phyloP scores from a whole-genome alignment of 2,797 vertebrate genomes.

The Pseudochirops corinnae region DNA sequence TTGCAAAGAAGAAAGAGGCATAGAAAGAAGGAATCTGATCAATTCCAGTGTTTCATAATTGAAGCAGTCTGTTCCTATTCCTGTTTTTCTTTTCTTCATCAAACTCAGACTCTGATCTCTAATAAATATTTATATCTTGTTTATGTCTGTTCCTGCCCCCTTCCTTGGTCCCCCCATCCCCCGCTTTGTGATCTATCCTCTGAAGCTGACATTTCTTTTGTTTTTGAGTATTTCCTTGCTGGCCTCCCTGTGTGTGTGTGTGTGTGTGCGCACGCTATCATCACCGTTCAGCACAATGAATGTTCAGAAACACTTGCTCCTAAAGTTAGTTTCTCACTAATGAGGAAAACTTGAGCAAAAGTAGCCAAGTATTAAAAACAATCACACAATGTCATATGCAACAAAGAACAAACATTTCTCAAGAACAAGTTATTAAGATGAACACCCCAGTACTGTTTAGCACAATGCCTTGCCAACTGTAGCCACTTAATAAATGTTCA shows the following conservation, averaged over 20 bases:
- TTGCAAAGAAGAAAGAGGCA: neutral
- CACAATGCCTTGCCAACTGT: neutral
- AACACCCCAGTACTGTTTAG: constrained; percentile 74
- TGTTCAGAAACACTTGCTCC: constrained; percentile 54
- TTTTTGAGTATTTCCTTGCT: neutral
- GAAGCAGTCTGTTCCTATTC: neutral
- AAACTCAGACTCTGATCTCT: neutral
- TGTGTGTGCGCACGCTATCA: neutral
- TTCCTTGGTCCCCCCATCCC: too few species aligned
- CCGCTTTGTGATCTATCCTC: neutral
- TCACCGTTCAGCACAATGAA: constrained; percentile 25
- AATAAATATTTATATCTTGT: neutral
- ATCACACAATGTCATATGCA: constrained; percentile 72
- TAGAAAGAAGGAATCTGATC: neutral
- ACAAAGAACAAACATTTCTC: constrained; percentile 76
- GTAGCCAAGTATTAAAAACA: constrained; percentile 75
- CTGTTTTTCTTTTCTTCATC: neutral
- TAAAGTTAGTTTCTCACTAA: constrained; percentile 60
- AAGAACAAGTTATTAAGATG: constrained; percentile 43
- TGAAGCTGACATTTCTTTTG: neutral
- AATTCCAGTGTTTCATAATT: neutral
- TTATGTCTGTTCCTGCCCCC: neutral
- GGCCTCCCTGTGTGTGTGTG: neutral
- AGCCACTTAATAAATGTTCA: neutral
- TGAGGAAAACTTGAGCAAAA: constrained; percentile 73